A percentile compares a stretch with the other conserved stretches of the same genome.
Conservation (phyloP, 2,113 vertebrate species). For the Varanus komodoensis region DNA sequence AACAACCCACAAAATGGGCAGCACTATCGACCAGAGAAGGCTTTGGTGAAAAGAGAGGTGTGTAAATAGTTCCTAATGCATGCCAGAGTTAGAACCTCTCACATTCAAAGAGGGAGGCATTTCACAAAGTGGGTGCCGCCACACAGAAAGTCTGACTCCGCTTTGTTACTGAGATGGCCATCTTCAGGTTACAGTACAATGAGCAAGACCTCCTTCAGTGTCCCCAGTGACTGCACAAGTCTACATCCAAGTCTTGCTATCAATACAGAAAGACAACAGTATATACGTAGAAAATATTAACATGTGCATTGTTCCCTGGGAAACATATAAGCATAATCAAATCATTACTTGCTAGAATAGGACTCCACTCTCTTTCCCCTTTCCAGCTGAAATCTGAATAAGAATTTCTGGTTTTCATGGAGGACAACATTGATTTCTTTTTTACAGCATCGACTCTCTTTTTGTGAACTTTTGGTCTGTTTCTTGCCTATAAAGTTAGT, state of each 20-base stretch:
- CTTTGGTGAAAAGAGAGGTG: too few species aligned
- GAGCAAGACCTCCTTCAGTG: too few species aligned
- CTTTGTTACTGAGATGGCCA: too few species aligned
- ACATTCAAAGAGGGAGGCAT: too few species aligned
- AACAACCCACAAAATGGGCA: too few species aligned
- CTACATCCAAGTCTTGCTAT: neutral
- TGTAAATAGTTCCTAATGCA: too few species aligned
- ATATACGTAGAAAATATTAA: neutral
- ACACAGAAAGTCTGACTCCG: too few species aligned
- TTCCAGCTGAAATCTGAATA: slow-evolving; percentile 29
- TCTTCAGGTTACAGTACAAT: too few species aligned
- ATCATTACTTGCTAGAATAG: slow-evolving; percentile 28
- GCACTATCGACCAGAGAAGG: too few species aligned
- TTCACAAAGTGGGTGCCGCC: too few species aligned
- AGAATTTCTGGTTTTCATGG: neutral
- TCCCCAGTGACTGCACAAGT: too few species aligned
- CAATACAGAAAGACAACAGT: neutral
- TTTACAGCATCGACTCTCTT: neutral
- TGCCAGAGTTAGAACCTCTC: too few species aligned
- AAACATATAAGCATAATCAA: slow-evolving; percentile 15
- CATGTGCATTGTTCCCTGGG: neutral
- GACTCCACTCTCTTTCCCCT: neutral
- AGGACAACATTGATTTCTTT: neutral
- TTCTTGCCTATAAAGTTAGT: neutral
- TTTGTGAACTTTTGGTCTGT: neutral